Conservation (phyloP, 2,888 invertebrate species). For the Colletes collaris region DNA sequence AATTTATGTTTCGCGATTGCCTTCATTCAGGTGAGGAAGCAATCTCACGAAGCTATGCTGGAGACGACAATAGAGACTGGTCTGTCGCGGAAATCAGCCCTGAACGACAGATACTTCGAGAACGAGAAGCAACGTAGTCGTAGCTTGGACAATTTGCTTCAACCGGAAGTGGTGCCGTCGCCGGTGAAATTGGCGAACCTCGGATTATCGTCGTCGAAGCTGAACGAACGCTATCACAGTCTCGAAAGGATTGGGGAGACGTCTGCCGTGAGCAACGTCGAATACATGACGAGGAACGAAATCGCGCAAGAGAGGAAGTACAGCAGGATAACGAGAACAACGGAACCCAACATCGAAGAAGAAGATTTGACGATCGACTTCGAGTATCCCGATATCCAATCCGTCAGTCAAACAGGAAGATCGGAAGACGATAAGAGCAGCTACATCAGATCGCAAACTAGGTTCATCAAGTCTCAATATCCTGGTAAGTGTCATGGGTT, state of each 20-base stretch:
- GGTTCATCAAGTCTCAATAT: slow-evolving; percentile 93
- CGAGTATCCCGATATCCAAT: slow-evolving; percentile 87
- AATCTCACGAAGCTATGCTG: slow-evolving; percentile 88
- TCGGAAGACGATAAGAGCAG: slow-evolving; percentile 84
- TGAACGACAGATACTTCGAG: slow-evolving; percentile 95
- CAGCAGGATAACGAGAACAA: slow-evolving; percentile 82
- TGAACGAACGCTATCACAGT: slow-evolving; percentile 95
- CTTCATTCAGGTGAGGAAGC: slow-evolving; percentile 85
- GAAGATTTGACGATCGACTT: slow-evolving; percentile 85
- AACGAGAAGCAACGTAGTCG: slow-evolving; percentile 91
- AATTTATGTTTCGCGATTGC: not conserved
- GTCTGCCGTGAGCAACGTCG: slow-evolving; percentile 77
- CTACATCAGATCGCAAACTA: slow-evolving; percentile 84
- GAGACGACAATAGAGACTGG: slow-evolving; percentile 82
- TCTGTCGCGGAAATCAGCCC: slow-evolving; percentile 91
- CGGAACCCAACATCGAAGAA: slow-evolving; percentile 81
- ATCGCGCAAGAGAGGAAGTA: slow-evolving; percentile 83
- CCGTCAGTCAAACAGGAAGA: slow-evolving; percentile 82
- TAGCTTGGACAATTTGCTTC: slow-evolving; percentile 92
- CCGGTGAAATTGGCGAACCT: slow-evolving; percentile 87
- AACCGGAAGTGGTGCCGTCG: slow-evolving; percentile 85
- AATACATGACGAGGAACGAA: slow-evolving; percentile 82
- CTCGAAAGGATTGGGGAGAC: slow-evolving; percentile 86
- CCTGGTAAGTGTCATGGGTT: slow-evolving; percentile 83
- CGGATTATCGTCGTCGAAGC: slow-evolving; percentile 92